Base-by-base conservation (phyloP, 2,113 vertebrate genomes). In the Pachypanchax playfairii region DNA sequence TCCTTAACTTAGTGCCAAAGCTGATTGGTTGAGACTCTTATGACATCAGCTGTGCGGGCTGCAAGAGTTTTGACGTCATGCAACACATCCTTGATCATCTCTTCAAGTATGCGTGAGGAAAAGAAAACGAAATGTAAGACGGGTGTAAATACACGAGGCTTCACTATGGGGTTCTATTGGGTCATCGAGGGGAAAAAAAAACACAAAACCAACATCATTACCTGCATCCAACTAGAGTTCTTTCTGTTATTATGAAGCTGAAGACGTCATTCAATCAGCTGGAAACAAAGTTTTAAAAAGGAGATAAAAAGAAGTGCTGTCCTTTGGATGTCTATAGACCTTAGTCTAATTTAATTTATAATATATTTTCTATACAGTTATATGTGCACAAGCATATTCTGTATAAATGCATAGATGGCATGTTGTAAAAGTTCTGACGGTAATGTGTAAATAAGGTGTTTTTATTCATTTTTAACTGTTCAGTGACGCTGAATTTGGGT, bases 401-500 rank as follows among this genome's bases (percentile, higher is more conserved):
- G 90, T 92, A 91, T 91, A 85, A 87, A 91, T 86, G 88, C 91
- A 87, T 93, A 92, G 89, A 89, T 89, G 90, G 91, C 92, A 93
- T 92, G 91, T 90, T 92, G 90, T 92, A 92, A 85, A 90, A 87
- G 90, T 88, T 90, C 88, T 82, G 88, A 89, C 83, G 73, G 85
- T 90, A 83, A 82, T 79, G 87, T 93, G 91, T 93, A 93, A 91
- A 93, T 93, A 92, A 87, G 77, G 90, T 93, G 92, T 93, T 92
- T 92, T 91, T 93, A 92, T 92, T 92, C 90, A 90, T 92, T 92
- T 93, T 91, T 90, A 90, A 91, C 91, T 89, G 91, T 92, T 92
- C 89, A 87, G 89, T 92, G 89, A 91, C 29, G 85, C 88, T 90
- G 89, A 89, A 86, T 90, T 90, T 89, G 87, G 87, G 84, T 92